These are phyloP conservation scores for Drosophila micromelanica DNA, from an alignment of 1,140 invertebrate genomes.

Conservation along the genomic window DNA sequence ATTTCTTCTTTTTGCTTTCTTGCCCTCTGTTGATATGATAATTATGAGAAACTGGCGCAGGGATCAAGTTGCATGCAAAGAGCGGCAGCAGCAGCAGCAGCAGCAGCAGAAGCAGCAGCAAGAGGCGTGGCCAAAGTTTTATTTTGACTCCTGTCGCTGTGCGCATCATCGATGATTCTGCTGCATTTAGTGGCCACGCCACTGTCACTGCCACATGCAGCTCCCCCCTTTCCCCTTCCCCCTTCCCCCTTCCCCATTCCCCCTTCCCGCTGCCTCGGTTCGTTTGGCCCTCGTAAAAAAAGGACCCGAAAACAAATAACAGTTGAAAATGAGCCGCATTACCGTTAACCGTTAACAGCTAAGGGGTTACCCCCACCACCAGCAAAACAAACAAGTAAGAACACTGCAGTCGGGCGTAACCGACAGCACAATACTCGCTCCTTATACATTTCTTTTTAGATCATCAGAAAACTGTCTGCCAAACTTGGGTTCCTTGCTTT, in stretches of 20 bases:
- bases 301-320: slow-evolving; percentile 42
- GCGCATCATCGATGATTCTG: slow-evolving; percentile 3
- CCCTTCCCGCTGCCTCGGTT: too few species aligned
- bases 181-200: neutral
- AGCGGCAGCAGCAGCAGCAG: neutral
- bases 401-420: too few species aligned
- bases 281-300: too few species aligned
- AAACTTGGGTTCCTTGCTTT: too few species aligned
- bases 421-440: too few species aligned
- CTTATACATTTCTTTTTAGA: too few species aligned
- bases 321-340: slow-evolving; percentile 53
- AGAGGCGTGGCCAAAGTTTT: neutral
- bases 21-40: slow-evolving; percentile 59
- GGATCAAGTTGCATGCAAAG: slow-evolving; percentile 45
- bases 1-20: neutral
- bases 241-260: too few species aligned
- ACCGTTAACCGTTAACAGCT: slow-evolving; percentile 66
- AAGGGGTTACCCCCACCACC: slow-evolving; percentile 15
- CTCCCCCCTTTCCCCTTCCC: neutral
- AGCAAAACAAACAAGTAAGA: neutral
- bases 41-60: slow-evolving; percentile 60
- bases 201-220: neutral
- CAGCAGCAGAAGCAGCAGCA: too few species aligned
- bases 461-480: too few species aligned
- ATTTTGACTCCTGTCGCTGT: slow-evolving; percentile 3